Percentiles rank a stretch among this genome's conserved stretches.
phyloP scores from a whole-genome alignment of 2,888 invertebrate genomes.

The Eilema depressum region DNA sequence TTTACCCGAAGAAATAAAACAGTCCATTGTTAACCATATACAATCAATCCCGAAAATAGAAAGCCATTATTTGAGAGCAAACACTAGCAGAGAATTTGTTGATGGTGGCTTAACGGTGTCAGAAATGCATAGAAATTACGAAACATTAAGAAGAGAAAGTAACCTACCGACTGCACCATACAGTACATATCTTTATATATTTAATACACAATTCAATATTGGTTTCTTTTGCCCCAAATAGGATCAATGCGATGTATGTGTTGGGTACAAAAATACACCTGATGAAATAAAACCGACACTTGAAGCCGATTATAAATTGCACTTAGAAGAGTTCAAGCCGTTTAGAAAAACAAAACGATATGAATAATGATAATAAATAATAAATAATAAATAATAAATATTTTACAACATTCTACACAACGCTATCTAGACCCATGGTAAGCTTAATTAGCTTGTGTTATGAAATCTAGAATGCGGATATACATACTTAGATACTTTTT shows the following conservation, averaged over 20 bases:
- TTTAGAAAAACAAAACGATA: slow-evolving; percentile 4
- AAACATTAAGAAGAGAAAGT: background rate
- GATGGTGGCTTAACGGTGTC: slow-evolving; percentile 3
- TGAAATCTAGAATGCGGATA: too few species aligned
- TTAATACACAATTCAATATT: slow-evolving; percentile 20
- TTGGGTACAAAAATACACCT: background rate
- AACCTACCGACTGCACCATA: background rate
- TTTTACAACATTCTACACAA: too few species aligned
- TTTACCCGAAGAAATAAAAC: slow-evolving; percentile 4
- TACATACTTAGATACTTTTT: too few species aligned
- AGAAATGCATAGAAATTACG: slow-evolving; percentile 14
- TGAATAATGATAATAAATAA: too few species aligned
- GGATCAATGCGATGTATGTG: slow-evolving; percentile 12
- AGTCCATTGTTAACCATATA: slow-evolving; percentile 7
- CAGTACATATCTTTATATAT: slow-evolving; percentile 5
- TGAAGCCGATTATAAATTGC: slow-evolving; percentile 5
- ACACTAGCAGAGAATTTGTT: slow-evolving; percentile 1
- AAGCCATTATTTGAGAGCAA: slow-evolving; percentile 7
- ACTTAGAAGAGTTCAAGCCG: slow-evolving; percentile 9
- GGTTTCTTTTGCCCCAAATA: slow-evolving; percentile 14
- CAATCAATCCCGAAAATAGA: slow-evolving; percentile 16
- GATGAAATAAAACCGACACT: background rate
- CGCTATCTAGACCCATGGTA: too few species aligned
- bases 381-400: too few species aligned
- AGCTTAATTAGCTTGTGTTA: too few species aligned